phyloP scores from a whole-genome alignment of 2,113 vertebrate genomes.

The Thermophis baileyi region DNA sequence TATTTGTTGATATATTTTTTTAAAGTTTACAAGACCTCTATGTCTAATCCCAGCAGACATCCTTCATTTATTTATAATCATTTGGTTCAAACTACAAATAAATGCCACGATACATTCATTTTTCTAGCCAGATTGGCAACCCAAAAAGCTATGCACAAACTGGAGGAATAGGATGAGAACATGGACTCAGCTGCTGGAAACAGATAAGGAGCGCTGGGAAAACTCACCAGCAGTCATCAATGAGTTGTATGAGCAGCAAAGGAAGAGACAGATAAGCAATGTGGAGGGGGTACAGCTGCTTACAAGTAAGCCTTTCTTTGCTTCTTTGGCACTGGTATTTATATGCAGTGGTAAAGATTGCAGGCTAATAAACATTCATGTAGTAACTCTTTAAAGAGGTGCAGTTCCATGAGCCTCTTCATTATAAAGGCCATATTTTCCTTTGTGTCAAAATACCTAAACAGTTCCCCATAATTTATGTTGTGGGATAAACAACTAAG shows the following conservation, averaged over 20 bases:
- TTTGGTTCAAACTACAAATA: conserved; percentile 74
- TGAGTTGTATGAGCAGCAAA: background rate
- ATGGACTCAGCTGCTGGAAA: no score
- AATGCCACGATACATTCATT: conserved; percentile 58
- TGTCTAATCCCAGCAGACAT: conserved; percentile 76
- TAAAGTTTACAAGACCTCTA: conserved; percentile 80
- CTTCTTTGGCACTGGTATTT: background rate
- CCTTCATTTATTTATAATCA: conserved; percentile 77
- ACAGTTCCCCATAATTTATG: background rate
- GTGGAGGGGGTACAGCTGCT: background rate
- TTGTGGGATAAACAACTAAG: conserved; percentile 1
- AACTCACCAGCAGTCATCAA: background rate
- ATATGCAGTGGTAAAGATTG: background rate
- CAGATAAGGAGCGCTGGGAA: no score
- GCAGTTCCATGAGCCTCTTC: background rate
- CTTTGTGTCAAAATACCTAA: background rate
- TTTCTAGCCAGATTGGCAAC: background rate
- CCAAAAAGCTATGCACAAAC: background rate
- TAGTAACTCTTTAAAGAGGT: background rate
- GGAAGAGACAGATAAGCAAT: background rate
- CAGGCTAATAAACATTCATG: background rate
- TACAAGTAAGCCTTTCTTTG: no score
- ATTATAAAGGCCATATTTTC: background rate
- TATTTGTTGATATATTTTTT: conserved; percentile 79
- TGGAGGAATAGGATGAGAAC: background rate